phyloP scores from a whole-genome alignment of 2,113 vertebrate genomes.

The Gnathonemus longibarbis region DNA sequence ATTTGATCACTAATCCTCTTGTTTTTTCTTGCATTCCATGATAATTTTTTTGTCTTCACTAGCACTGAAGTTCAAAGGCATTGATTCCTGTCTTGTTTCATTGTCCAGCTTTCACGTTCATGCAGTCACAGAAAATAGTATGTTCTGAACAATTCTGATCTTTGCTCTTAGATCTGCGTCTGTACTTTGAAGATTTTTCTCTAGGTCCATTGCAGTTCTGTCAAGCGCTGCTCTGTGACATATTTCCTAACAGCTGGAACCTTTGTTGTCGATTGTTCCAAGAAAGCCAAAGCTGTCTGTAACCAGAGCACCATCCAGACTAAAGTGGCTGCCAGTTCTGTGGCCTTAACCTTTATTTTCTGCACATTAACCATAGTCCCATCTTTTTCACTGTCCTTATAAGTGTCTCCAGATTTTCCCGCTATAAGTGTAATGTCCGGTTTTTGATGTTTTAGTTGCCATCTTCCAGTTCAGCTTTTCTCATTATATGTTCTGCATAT shows the following conservation, averaged over 20 bases:
- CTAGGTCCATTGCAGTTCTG: background rate
- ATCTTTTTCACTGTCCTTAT: background rate
- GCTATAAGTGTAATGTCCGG: background rate
- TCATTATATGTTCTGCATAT: background rate
- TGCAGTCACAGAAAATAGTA: background rate
- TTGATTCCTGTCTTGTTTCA: background rate
- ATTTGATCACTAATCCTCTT: background rate
- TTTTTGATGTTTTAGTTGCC: background rate
- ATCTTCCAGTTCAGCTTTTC: background rate
- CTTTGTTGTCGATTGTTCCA: background rate
- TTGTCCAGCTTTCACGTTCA: background rate
- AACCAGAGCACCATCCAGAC: background rate
- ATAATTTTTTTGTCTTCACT: background rate
- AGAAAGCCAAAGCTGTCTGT: background rate
- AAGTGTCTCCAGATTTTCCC: background rate
- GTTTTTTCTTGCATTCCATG: background rate
- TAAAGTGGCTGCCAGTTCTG: background rate
- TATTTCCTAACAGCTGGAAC: background rate
- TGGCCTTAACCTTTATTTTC: background rate
- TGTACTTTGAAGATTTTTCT: background rate
- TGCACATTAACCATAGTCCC: background rate
- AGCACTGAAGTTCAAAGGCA: background rate
- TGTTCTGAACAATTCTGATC: slow-evolving; percentile 3
- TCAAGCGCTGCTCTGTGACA: background rate
- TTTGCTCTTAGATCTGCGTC: background rate